A percentile compares a stretch with the other conserved stretches of the same genome.
Conservation (phyloP, 2,797 vertebrate species). For the Gambusia yucatana region DNA sequence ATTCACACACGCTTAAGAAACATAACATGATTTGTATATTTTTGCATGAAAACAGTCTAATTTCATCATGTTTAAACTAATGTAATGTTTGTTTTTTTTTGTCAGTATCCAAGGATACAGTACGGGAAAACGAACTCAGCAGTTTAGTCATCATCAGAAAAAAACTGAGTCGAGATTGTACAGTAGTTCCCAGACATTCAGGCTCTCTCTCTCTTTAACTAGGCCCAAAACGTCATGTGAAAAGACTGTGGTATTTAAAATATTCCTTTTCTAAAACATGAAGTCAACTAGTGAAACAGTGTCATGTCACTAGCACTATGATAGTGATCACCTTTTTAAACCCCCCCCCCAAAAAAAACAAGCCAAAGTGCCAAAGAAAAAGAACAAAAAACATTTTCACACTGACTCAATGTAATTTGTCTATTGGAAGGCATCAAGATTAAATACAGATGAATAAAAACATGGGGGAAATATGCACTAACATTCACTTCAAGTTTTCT, state of each 20-base stretch:
- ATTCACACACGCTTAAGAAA: neutral
- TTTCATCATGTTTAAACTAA: neutral
- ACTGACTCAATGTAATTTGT: neutral
- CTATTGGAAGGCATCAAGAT: neutral
- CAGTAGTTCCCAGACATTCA: neutral
- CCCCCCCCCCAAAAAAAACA: too few relatives aligned
- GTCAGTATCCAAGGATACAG: neutral
- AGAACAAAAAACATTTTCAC: neutral
- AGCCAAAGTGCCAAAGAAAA: neutral
- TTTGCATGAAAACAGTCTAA: neutral
- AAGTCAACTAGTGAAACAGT: neutral
- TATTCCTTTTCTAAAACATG: neutral
- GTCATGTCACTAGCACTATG: neutral
- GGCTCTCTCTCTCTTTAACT: neutral
- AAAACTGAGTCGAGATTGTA: neutral
- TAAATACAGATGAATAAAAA: slow-evolving; percentile 1
- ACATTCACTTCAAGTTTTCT: slow-evolving; percentile 15
- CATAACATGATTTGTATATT: neutral
- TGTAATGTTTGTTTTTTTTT: neutral
- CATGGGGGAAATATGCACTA: neutral
- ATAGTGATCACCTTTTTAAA: neutral
- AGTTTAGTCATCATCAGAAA: neutral
- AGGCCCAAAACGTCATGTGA: neutral
- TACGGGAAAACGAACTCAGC: neutral
- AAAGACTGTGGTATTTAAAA: neutral